Evolutionary conservation across 2,888 invertebrate genomes (phyloP), one percentile per base, ranked within the genome.

Genomic region (Troilus luridus): DNA sequence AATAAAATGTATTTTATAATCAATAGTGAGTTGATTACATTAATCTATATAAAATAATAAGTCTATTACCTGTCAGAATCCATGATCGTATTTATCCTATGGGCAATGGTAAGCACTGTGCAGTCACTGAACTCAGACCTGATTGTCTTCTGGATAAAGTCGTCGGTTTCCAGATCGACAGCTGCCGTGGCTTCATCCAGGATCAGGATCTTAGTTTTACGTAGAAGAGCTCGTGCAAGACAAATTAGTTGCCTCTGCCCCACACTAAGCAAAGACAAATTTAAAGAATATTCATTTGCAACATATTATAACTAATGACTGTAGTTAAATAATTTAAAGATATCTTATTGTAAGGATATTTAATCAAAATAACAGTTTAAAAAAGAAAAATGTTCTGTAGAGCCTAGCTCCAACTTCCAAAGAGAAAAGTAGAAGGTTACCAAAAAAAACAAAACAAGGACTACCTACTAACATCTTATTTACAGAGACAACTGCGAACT

Each of bases 91-190:
- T 98, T 98, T 92, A 98, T 95, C 24, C 98, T 96, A 95, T 98
- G 98, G 72, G 98, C 98, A 94, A 98, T 98, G 1, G 98, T 98
- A 56, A 98, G 95, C 90, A 98, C 97, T 10, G 98, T 98, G 94
- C 98, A 98, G 92, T 97, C 96, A 92, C 95, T 96, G 94, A 98
- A 98, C 94, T 98, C 97, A 41, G 96, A 96, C 54, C 97, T 96
- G 94, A 98, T 98, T 8, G 98, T 98, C 94, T 96, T 97, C 95
- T 97, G 97, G 94, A 98, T 98, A 92, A 98, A 96, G 93, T 97
- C 97, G 94, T 98, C 98, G 0, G 98, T 98, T 95, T 98, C 98
- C 93, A 98, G 95, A 95, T 98, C 98, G 56, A 98, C 97, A 92
- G 98, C 98, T 88, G 98, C 98, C 67, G 98, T 98, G 88, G 98